Evolutionary conservation across 2,888 invertebrate genomes (phyloP), one percentile per base, ranked within the genome.

Genomic region (Leucoma salicis): DNA sequence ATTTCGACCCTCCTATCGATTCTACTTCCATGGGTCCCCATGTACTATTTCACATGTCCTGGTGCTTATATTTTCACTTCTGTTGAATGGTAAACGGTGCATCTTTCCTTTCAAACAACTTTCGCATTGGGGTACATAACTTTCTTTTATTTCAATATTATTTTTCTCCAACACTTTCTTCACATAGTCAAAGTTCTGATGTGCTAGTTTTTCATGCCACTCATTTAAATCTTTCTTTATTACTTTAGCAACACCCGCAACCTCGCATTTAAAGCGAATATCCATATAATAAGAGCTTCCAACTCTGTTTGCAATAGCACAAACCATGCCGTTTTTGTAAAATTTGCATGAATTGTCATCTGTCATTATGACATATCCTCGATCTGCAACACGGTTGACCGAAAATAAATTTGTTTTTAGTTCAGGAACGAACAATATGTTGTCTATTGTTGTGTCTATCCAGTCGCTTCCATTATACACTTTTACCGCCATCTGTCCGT

Each of bases 391-490:
- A 4, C 49, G 10, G 7, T 45, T 51, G 1, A 60, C 51, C 2
- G 63, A 55, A 4, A 63, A 59, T 1, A 63, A 16, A 12, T 63
- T 57, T 7, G 41, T 52, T 28, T 53, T 46, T 14, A 58, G 32
- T 29, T 55, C 55, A 0, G 59, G 59, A 11, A 65, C 56, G 10
- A 31, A 51, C 4, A 63, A 13, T 0, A 65, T 61, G n/a, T 62
- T 56, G 31, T 58, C 43, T 42, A 61, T 50, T 18, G 46, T 46
- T 5, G 57, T 57, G 0, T 55, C 25, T 7, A 61, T 39, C 55
- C 55, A 65, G 36, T 52, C 42, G 6, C 2, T 31, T 1, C 60
- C 60, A 10, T 62, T 39, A 5, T 6, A 46, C 0, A 53, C 54
- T 24, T 57, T 31, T 13, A 57, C 16, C 21, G 44, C 47, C 35